These are phyloP conservation scores for Falco novaeseelandiae DNA, from an alignment of 2,797 vertebrate species.

Conservation along the genomic window DNA sequence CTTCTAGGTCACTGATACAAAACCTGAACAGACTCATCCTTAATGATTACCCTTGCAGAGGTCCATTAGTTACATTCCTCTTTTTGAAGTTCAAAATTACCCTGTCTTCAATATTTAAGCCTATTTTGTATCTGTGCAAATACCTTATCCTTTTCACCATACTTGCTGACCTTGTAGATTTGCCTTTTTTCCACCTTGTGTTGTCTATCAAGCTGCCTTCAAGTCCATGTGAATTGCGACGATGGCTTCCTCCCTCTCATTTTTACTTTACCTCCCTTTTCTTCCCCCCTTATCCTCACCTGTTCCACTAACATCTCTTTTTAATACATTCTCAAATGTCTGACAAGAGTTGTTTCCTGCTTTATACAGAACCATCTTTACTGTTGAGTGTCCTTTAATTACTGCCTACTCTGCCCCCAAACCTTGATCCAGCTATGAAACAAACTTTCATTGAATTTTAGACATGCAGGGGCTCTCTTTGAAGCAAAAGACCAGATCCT, in stretches of 20 bases:
- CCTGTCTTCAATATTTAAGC: background rate
- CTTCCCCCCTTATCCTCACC: background rate
- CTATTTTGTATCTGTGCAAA: background rate
- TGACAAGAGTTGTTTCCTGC: background rate
- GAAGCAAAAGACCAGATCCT: background rate
- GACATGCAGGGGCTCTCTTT: background rate
- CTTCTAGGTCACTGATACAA: background rate
- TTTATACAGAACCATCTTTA: background rate
- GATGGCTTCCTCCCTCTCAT: background rate
- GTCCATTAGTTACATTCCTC: background rate
- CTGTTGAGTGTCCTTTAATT: background rate
- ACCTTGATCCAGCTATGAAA: background rate
- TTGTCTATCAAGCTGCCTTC: background rate
- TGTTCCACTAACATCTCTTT: background rate
- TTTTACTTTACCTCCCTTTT: background rate
- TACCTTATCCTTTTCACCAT: background rate
- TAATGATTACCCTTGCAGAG: slow-evolving; percentile 15
- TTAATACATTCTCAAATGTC: background rate
- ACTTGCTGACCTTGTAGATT: background rate
- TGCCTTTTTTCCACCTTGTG: background rate
- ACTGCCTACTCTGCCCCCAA: background rate
- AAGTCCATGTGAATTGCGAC: background rate
- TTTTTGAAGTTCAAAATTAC: slow-evolving; percentile 12
- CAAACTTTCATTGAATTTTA: background rate
- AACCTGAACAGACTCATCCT: background rate